Evolutionary conservation across 2,888 invertebrate species (phyloP), one percentile per base, ranked within the genome.

Genomic region (Formica aserva): DNA sequence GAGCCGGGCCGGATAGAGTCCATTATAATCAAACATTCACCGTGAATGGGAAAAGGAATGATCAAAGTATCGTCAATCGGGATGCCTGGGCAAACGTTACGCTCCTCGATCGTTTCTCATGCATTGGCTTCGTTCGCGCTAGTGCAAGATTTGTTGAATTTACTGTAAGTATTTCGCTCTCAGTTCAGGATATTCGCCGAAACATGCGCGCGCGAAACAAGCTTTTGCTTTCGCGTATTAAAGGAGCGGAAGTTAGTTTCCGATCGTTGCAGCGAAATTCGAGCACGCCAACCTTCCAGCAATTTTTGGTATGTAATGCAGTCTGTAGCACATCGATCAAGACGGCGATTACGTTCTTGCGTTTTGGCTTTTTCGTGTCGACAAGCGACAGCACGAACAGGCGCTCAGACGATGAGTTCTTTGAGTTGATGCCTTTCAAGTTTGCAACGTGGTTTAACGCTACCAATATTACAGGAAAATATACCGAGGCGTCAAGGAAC

Each of bases 1-100:
- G 66, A 67, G 67, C 74, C 69, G 83, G 60, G 45, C 41, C 83
- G 75, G 57, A 57, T 22, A 71, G 85, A 90, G 91, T 91, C 90
- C 87, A 91, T 91, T 92, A 91, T 87, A 78, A 86, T 57, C 60
- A 65, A 41, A 48, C 80, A 45, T 29, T 41, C n/a, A 38, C 67
- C 18, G 52, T 62, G 15, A 9, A 71, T 35, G 65, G 48, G 65
- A 57, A 45, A 63, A 77, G 76, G 69, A 83, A 74, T 41, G 82
- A 85, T 71, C 60, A 48, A 57, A 55, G n/a, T 22, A 48, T 22
- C 52, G 29, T 71, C 81, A 35, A 13, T 15, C 29, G 41, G 38
- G 74, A 60, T 52, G 81, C 60, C 75, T 63, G 80, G 32, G 55
- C 82, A 82, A 87, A 87, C 66, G 81, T 57, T 62, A 67, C 65